A percentile compares a stretch with the other conserved stretches of the same genome.
Evolutionary conservation across 2,113 vertebrate species (phyloP).

Genomic region (Malurus elegans): DNA sequence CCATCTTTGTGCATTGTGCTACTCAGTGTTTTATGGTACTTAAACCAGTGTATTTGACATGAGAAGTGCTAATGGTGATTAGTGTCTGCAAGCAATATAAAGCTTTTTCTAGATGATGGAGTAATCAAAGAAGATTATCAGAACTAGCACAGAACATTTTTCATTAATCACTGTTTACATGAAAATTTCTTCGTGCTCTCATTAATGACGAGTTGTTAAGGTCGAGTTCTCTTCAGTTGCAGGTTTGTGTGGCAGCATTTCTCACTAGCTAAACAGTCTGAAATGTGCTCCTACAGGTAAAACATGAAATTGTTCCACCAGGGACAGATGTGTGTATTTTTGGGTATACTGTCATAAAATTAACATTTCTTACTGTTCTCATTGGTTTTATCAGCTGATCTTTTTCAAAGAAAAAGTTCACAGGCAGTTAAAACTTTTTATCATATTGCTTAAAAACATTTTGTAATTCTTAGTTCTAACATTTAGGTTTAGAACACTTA

Average conservation of each 20-base stretch:
- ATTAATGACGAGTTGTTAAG: not conserved
- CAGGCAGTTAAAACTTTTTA: not conserved
- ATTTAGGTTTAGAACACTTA: not conserved
- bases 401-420: not conserved
- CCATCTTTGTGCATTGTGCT: not conserved
- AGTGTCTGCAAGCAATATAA: not conserved
- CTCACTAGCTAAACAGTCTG: not conserved
- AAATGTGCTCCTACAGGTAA: not conserved
- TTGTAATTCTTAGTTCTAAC: not conserved
- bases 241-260: not conserved
- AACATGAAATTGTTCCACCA: not conserved
- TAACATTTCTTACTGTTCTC: not conserved
- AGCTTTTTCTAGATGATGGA: not conserved
- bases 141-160: not conserved
- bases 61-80: not conserved
- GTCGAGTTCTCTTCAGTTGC: not conserved
- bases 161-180: not conserved
- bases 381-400: not conserved
- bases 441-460: not conserved
- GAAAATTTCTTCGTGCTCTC: not conserved
- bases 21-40: not conserved
- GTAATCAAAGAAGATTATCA: not conserved
- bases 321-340: not conserved
- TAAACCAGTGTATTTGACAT: not conserved
- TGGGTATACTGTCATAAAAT: not conserved